Conservation (phyloP, 2,113 vertebrate species). For the Rhineura floridana region DNA sequence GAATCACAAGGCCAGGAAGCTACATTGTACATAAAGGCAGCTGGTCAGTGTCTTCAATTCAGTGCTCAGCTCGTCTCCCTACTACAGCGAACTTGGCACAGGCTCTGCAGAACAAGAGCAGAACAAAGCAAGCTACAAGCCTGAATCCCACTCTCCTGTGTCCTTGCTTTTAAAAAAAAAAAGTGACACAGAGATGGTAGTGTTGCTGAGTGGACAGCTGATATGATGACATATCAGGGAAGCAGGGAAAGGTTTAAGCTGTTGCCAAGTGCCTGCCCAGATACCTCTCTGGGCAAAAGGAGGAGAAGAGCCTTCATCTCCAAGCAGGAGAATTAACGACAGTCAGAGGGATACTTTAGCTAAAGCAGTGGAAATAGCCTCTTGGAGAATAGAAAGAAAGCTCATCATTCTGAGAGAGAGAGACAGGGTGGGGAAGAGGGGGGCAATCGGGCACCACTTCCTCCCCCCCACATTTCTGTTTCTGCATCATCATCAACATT, state of each 20-base stretch:
- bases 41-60: neutral
- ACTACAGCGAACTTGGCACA: no score
- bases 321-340: neutral
- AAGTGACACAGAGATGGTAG: no score
- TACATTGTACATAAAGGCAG: neutral
- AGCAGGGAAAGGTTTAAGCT: fast-evolving
- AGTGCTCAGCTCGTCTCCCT: neutral
- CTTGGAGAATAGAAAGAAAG: fast-evolving
- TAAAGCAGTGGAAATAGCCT: fast-evolving
- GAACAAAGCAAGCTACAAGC: neutral
- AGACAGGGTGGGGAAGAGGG: fast-evolving
- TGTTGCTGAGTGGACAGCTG: neutral
- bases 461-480: neutral
- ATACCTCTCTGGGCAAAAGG: constrained; percentile 17
- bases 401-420: fast-evolving
- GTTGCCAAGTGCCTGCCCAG: neutral
- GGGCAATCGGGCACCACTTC: neutral
- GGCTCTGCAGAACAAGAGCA: neutral
- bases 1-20: neutral
- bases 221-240: neutral
- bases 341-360: constrained; percentile 2
- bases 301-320: constrained; percentile 20
- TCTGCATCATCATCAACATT: neutral
- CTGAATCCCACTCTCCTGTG: neutral
- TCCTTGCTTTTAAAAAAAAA: neutral